Percentiles rank a stretch among this genome's conserved stretches.
Evolutionary conservation across 2,888 invertebrate genomes (phyloP).

Genomic region (Himalopsyche anomala): DNA sequence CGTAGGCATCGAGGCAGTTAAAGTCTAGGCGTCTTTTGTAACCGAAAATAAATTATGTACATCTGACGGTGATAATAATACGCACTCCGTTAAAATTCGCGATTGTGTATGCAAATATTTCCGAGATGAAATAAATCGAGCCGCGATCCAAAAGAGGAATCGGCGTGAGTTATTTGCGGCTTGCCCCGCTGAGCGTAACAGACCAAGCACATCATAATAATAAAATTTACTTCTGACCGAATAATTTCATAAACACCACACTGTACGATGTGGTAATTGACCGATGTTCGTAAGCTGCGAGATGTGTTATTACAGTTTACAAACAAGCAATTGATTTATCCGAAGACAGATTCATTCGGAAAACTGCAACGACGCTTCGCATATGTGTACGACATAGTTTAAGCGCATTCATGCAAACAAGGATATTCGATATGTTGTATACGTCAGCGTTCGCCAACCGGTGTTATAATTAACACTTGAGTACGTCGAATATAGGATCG

Average conservation of each 20-base stretch:
- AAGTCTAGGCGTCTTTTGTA: no score
- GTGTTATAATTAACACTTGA: no score
- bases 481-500: no score
- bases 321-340: neutral
- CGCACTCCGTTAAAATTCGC: no score
- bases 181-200: constrained; percentile 2
- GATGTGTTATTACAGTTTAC: neutral
- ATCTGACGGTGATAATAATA: no score
- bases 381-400: neutral
- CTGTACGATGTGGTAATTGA: constrained; percentile 17
- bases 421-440: no score
- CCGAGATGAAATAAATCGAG: no score
- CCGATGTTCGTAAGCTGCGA: neutral
- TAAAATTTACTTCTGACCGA: constrained; percentile 35
- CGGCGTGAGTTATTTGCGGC: constrained; percentile 16
- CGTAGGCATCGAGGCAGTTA: no score
- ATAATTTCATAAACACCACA: constrained; percentile 14
- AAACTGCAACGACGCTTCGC: neutral
- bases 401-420: neutral
- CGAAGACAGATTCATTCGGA: neutral
- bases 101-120: no score
- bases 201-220: constrained; percentile 24
- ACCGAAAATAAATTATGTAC: no score
- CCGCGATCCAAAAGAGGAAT: no score
- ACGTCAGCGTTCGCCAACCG: no score